Evolutionary conservation across 92 coral and sea anemone species (phyloP), one percentile per base, ranked within the genome.

Genomic region (Umimayanthus chanpuru): DNA sequence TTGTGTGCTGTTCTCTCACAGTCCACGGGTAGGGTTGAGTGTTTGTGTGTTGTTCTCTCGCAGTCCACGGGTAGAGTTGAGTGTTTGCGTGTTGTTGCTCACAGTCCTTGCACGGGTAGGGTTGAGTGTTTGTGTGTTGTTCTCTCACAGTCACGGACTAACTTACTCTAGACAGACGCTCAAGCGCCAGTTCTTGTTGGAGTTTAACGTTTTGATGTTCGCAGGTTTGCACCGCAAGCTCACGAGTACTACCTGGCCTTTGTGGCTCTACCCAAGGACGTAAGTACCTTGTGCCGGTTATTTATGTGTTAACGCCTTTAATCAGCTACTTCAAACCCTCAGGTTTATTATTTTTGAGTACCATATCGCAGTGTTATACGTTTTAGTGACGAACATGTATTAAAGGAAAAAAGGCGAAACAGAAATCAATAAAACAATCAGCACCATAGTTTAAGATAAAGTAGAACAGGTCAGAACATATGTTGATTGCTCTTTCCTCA

Each of bases 191-290:
- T 26, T 21, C 20, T 26, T 26, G 39, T 26, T 9, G 5, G 50
- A 75, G 79, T 39, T 32, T 75, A 39, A 75, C 49, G 64, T 40
- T 56, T 20, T 23, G 7, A 29, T 92, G 11, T 47, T 80, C 90
- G 28, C 88, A 97, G 99, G 23, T 91, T 94, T 80, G 90, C 93
- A 53, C 93, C 95, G 18, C 99, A 97, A 93, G 99, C 99, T 32
- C 95, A 92, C 73, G 98, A 97, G 78, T 97, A 94, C 67, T 81
- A 82, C 56, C 77, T 97, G 92, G 98, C 99, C 56, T 94, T 95
- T 50, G 75, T 94, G 56, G 91, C 93, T 41, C 93, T 95, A 74
- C 97, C 99, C 36, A 93, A 87, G 61, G 99, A 97, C 61, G 99
- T 97, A 90, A 94, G 99, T 95, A 55, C 36, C 38, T 44, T 53